Base-by-base conservation (phyloP, 2,888 invertebrate genomes). In the Cryptocheilus praepositus region DNA sequence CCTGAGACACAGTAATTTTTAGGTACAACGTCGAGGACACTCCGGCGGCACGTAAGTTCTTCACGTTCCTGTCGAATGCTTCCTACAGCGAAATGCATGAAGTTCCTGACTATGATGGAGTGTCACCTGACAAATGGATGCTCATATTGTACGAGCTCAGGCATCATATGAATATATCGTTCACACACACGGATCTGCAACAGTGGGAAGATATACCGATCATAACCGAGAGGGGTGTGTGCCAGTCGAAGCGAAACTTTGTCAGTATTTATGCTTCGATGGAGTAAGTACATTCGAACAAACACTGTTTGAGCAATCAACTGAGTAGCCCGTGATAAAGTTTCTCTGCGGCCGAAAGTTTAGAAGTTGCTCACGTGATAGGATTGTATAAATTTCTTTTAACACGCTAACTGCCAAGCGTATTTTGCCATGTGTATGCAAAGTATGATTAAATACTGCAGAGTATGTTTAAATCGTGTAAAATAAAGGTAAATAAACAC, bases 141-240 rank as follows among this genome's bases (percentile, higher is more conserved):
- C 60, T 61, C 3, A 76, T 86, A 21, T 67, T 85, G 2, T 70
- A 78, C 62, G 83, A 85, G 28, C 67, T 84, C 16, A 76, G 0
- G 52, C 81, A 56, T 44, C 45, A 46, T 3, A 11, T 15, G 53
- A n/a, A 45, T 43, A 55, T 53, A 8, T 18, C 13, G 16, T 62
- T 44, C 59, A 16, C 3, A 13, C 1, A 2, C 18, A 2, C 15
- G 8, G 18, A 0, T 19, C 15, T 21, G 21, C 15, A 55, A 49
- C 19, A 55, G 43, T 53, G 36, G 58, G 49, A 49, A 1, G 49
- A 16, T 16, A 16, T 45, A 3, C 77, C 80, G 79, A 51, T 81
- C 5, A 64, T 82, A 4, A 85, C 84, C 0, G 83, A 83, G 52
- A 69, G 57, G 4, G 83, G 83, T 0, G n/a, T 82, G 15, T 86